These are phyloP conservation scores for Pangasius larnaudii DNA, from an alignment of 2,797 vertebrate species.

Conservation along the genomic window DNA sequence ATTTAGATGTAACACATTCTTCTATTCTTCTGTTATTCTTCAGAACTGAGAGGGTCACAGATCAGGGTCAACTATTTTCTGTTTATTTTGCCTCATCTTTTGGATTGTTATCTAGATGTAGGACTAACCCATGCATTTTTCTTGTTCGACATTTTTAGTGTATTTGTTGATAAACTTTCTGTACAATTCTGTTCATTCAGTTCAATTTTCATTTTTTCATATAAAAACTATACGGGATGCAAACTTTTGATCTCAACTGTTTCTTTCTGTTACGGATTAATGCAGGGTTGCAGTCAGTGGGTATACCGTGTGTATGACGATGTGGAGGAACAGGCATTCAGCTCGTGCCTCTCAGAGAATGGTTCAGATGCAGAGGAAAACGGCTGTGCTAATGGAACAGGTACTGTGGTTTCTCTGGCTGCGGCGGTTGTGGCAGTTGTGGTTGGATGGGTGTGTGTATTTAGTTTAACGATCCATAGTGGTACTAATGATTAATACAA, in stretches of 20 bases:
- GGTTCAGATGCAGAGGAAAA: conserved; percentile 74
- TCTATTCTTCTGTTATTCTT: background rate
- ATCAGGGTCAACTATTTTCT: background rate
- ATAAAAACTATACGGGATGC: background rate
- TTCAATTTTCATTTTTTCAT: background rate
- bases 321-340: conserved; percentile 78
- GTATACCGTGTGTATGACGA: conserved; percentile 91
- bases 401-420: conserved; percentile 66
- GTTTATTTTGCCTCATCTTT: background rate
- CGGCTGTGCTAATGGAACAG: conserved; percentile 80
- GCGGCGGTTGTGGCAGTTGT: conserved; percentile 30
- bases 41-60: background rate
- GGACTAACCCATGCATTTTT: too few species aligned
- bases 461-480: background rate
- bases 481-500: background rate
- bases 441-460: conserved; percentile 7
- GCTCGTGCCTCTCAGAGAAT: conserved; percentile 69
- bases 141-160: background rate
- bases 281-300: conserved; percentile 88
- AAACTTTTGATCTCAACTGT: background rate
- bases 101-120: background rate
- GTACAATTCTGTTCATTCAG: background rate
- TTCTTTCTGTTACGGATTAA: background rate
- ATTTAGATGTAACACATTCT: background rate
- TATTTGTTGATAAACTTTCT: background rate